Conservation (phyloP, 2,888 invertebrate genomes). For the Trichopria drosophilae region DNA sequence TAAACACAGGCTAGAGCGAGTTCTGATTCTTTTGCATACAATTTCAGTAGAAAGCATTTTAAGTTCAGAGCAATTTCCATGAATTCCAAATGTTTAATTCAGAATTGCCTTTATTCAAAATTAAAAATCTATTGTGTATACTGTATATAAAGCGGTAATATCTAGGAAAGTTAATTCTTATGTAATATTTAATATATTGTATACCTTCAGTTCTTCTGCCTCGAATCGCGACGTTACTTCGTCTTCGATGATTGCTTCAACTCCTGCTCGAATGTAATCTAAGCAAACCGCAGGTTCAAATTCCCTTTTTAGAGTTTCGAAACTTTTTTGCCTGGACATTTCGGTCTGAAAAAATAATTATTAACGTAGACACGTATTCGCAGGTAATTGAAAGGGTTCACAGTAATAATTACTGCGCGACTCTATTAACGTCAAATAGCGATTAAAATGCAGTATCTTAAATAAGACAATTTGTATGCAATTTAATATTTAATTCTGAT, state of each 20-base stretch:
- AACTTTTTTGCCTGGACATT: constrained; percentile 55
- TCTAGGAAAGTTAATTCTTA: constrained; percentile 4
- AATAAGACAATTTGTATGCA: no score
- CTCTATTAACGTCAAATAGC: no score
- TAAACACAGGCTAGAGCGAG: no score
- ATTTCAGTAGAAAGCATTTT: no score
- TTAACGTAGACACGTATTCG: neutral
- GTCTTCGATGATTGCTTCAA: constrained; percentile 97
- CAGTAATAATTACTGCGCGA: no score
- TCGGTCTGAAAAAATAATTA: constrained; percentile 40
- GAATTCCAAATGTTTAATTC: no score
- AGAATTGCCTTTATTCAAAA: neutral
- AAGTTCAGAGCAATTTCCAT: no score
- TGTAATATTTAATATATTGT: neutral
- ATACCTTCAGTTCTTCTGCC: constrained; percentile 84
- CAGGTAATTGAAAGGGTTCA: no score
- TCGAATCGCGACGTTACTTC: constrained; percentile 97
- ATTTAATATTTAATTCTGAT: no score
- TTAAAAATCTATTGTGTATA: no score
- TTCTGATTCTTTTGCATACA: constrained; percentile 1
- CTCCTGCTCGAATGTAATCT: constrained; percentile 87
- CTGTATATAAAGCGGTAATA: neutral
- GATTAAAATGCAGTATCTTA: no score
- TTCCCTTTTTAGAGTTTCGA: constrained; percentile 64
- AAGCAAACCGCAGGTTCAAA: constrained; percentile 84